These are phyloP conservation scores for Apolygus lucorum DNA, from an alignment of 1,140 invertebrate species.

Conservation along the genomic window DNA sequence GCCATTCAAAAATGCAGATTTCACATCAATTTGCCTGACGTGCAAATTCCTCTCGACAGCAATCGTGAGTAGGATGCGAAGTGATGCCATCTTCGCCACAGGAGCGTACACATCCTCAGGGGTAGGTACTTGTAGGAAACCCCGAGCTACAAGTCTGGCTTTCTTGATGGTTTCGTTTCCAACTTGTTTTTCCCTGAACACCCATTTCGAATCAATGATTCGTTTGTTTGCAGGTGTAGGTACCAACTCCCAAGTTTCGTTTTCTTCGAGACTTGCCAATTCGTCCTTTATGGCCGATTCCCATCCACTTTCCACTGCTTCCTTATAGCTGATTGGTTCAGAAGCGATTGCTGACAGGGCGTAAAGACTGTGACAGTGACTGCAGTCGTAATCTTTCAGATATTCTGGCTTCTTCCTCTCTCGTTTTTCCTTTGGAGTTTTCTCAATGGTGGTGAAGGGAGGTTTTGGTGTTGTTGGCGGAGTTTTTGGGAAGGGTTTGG, in stretches of 20 bases:
- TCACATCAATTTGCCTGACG: no score
- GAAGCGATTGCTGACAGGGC: no score
- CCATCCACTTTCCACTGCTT: not conserved
- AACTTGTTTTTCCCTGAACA: conserved; percentile 20
- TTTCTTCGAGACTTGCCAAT: not conserved
- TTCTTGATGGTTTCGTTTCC: conserved; percentile 31
- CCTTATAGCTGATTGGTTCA: no score
- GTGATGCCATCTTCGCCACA: conserved; percentile 35
- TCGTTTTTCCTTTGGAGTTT: no score
- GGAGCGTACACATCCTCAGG: conserved; percentile 35
- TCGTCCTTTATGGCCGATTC: not conserved
- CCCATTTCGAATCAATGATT: conserved; percentile 18
- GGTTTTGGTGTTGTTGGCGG: no score
- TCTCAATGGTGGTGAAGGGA: no score
- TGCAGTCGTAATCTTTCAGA: no score
- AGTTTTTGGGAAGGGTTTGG: no score
- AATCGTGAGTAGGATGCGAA: conserved; percentile 36
- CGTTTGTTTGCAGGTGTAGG: not conserved
- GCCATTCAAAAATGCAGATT: no score
- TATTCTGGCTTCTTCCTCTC: no score
- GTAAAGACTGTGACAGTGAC: no score
- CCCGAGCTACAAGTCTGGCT: conserved; percentile 36
- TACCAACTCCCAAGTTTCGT: not conserved
- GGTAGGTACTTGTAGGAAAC: conserved; percentile 34
- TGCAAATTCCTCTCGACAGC: no score